Evolutionary conservation across 2,797 vertebrate genomes (phyloP).

Genomic region (Mus minutoides): DNA sequence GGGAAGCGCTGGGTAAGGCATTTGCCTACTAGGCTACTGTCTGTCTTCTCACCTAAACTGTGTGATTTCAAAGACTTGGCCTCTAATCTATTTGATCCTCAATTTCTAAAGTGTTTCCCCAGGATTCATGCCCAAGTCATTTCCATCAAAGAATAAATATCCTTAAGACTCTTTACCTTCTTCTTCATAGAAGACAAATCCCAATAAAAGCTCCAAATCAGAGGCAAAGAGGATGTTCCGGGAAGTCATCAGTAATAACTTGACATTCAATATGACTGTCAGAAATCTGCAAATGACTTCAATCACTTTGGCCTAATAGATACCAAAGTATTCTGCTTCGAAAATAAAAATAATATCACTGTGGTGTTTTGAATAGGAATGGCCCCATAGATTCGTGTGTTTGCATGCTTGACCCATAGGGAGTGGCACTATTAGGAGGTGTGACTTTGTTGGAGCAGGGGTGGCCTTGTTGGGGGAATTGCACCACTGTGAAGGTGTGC

Average conservation of each 20-base stretch:
- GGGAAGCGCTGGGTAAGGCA: neutral
- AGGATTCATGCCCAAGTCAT: neutral
- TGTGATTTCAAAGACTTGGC: neutral
- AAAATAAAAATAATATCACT: conserved; percentile 3
- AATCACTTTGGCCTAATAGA: conserved; percentile 38
- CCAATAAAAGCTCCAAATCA: neutral
- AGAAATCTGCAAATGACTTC: neutral
- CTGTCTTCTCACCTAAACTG: neutral
- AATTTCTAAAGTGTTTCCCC: neutral
- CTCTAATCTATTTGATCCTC: neutral
- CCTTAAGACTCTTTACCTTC: neutral
- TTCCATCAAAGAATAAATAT: neutral
- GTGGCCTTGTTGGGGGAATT: neutral
- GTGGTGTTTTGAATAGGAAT: neutral
- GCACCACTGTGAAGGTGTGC: neutral
- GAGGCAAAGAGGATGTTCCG: neutral
- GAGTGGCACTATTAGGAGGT: neutral
- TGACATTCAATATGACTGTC: neutral
- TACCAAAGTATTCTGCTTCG: neutral
- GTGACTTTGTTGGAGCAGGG: neutral
- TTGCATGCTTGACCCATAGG: neutral
- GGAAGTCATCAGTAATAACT: neutral
- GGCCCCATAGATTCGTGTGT: neutral
- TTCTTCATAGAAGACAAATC: neutral
- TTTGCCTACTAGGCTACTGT: neutral